phyloP scores from a whole-genome alignment of 2,113 vertebrate species.

The Phalacrocorax aristotelis region DNA sequence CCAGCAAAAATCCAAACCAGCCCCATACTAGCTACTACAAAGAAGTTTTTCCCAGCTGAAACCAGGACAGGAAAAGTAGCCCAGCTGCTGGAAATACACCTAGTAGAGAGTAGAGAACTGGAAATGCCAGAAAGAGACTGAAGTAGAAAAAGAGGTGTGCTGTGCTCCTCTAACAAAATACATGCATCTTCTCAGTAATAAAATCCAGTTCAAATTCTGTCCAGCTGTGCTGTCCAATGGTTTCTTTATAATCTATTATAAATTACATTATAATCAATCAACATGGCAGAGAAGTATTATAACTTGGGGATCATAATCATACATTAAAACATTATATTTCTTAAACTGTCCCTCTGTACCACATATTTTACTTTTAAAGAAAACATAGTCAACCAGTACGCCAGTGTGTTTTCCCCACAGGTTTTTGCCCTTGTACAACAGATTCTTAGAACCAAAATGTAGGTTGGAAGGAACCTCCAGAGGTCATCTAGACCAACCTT shows the following conservation, averaged over 20 bases:
- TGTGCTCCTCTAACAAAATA: neutral
- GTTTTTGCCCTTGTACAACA: conserved; percentile 67
- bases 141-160: neutral
- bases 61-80: too few species aligned
- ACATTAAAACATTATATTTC: neutral
- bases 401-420: conserved; percentile 72
- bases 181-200: neutral
- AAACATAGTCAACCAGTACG: conserved; percentile 76
- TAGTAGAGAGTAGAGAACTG: neutral
- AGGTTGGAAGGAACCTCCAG: neutral
- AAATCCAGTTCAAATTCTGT: neutral
- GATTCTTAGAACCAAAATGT: neutral
- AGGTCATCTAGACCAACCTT: neutral
- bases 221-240: neutral
- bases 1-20: too few species aligned
- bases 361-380: conserved; percentile 72
- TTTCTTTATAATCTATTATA: neutral
- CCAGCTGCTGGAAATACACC: neutral
- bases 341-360: neutral
- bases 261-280: neutral
- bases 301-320: neutral
- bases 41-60: too few species aligned
- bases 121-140: neutral
- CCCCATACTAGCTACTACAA: too few species aligned
- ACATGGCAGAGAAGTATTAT: neutral